Evolutionary conservation across 1,140 invertebrate species (phyloP).

Genomic region (Philopotamus ludificatus): DNA sequence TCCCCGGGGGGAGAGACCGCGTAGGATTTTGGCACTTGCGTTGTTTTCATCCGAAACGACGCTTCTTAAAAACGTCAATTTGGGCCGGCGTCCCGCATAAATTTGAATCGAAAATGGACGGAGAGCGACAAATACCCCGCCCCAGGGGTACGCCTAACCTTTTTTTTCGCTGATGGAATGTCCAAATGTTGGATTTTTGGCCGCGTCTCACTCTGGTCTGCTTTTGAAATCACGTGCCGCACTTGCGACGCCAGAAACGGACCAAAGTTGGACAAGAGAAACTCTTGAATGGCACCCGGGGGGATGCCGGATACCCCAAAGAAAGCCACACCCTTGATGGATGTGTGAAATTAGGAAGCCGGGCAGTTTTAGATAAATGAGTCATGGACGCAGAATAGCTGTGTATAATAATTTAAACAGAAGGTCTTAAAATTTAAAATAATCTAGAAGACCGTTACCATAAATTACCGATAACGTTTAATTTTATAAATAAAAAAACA

Average conservation of each 20-base stretch:
- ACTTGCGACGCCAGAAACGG: background rate
- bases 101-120: slow-evolving; percentile 28
- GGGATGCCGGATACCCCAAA: slow-evolving; percentile 6
- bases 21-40: background rate
- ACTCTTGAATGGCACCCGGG: slow-evolving; percentile 10
- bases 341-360: slow-evolving; percentile 24
- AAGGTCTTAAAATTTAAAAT: too few relatives aligned
- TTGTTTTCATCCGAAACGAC: background rate
- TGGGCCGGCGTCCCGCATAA: slow-evolving; percentile 17
- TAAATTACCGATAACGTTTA: too few relatives aligned
- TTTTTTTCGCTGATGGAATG: background rate
- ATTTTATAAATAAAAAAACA: too few relatives aligned
- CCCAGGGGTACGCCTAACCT: slow-evolving; percentile 18
- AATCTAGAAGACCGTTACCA: too few relatives aligned
- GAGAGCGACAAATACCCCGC: slow-evolving; percentile 19
- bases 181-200: background rate
- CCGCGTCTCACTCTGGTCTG: too few relatives aligned
- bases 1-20: background rate
- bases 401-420: too few relatives aligned
- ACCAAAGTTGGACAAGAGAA: slow-evolving; percentile 3
- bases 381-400: too few relatives aligned
- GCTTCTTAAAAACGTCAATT: slow-evolving; percentile 24
- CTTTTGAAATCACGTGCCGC: background rate
- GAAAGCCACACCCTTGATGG: slow-evolving; percentile 25
- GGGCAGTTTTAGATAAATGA: slow-evolving; percentile 15